phyloP scores from a whole-genome alignment of 2,888 invertebrate genomes.

The Synergus japonicus region DNA sequence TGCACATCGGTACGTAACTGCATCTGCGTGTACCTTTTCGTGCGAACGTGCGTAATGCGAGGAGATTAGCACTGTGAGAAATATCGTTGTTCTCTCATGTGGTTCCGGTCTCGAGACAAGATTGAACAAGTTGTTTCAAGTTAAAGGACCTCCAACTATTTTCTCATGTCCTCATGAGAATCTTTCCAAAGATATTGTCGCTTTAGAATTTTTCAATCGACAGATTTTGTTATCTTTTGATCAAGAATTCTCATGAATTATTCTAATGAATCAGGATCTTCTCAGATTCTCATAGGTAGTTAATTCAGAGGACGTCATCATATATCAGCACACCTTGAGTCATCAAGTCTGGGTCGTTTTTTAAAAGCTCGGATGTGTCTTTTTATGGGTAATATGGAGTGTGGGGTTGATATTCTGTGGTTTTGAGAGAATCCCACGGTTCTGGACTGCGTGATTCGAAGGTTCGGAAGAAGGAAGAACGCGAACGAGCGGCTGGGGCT shows the following conservation, averaged over 20 bases:
- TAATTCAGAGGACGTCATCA: slow-evolving; percentile 22
- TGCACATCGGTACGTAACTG: background rate
- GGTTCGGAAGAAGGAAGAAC: slow-evolving; percentile 36
- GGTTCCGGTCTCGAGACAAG: background rate
- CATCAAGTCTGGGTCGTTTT: slow-evolving; percentile 31
- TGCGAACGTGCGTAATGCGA: slow-evolving; percentile 23
- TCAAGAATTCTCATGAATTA: slow-evolving; percentile 37
- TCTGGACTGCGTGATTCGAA: slow-evolving; percentile 31
- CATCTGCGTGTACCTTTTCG: background rate
- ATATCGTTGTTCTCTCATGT: background rate
- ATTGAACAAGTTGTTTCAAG: slow-evolving; percentile 16
- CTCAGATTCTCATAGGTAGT: slow-evolving; percentile 32
- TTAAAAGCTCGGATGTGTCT: slow-evolving; percentile 8
- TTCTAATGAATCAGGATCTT: slow-evolving; percentile 40
- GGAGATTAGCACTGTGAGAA: slow-evolving; percentile 34
- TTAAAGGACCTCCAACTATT: slow-evolving; percentile 27
- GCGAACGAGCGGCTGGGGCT: slow-evolving; percentile 39
- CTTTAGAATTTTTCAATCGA: slow-evolving; percentile 1
- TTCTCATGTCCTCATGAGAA: background rate
- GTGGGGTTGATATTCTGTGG: slow-evolving; percentile 10
- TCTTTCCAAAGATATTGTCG: background rate
- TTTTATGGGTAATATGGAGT: slow-evolving; percentile 5
- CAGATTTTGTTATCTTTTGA: slow-evolving; percentile 29
- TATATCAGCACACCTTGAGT: slow-evolving; percentile 41
- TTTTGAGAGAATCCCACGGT: slow-evolving; percentile 29